Base-by-base conservation (phyloP, 2,888 invertebrate genomes). In the Leptinotarsa rubiginosa region DNA sequence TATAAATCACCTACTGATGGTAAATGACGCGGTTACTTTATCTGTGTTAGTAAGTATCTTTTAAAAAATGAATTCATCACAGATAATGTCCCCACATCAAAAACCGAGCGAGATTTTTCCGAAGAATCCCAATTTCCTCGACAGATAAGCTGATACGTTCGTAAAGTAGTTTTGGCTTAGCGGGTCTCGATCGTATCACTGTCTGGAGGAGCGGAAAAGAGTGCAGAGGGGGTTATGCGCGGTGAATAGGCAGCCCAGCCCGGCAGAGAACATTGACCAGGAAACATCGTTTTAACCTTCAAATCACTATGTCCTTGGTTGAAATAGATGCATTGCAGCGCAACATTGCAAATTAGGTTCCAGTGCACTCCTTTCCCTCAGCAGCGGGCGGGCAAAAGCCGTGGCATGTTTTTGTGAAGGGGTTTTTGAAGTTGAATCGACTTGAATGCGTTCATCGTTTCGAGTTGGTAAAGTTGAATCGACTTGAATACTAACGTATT, bases 191-290 rank as follows among this genome's bases (percentile, higher is more conserved):
- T 71, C 71, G 65, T 69, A 71, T 73, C 75, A 72, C 70, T 72
- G 81, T 78, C 82, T 82, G 82, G 81, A 77, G 77, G 81, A 76
- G 80, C 74, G 79, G 73, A 71, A 78, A 75, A 70, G 78, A 67
- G 75, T 18, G 69, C 47, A 71, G 76, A 69, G 73, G 79, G 77
- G 77, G 68, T 77, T 62, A n/a, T n/a, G 25, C 62, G 62, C 62
- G 62, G 62, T 62, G 62, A 62, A 62, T 62, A 62, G 62, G 62
- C 62, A 62, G 41, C 62, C 62, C 75, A 77, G 80, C 77, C 79
- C 79, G 77, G 78, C 77, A 77, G 81, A 81, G 84, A 85, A 83
- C 83, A 80, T 84, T 85, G 84, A 84, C 85, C 84, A 85, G 84
- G 83, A 85, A 84, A 82, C 83, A 80, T 78, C 80, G 80, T 77